A percentile compares a stretch with the other conserved stretches of the same genome.
phyloP scores from a whole-genome alignment of 2,113 vertebrate genomes.

The Mandrillus leucophaeus region DNA sequence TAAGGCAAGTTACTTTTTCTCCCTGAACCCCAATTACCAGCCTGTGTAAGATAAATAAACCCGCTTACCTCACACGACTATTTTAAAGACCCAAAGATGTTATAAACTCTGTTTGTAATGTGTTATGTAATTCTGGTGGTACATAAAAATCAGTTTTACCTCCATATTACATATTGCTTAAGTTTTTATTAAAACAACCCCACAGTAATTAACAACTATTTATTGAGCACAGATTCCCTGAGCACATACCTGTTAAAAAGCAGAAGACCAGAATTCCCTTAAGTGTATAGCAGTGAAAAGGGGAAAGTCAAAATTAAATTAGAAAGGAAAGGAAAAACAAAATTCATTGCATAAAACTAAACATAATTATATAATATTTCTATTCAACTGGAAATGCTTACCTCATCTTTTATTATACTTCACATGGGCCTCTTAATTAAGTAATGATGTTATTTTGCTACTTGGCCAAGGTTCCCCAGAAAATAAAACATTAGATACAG shows the following conservation, averaged over 20 bases:
- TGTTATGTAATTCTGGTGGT: not conserved
- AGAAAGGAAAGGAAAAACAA: not conserved
- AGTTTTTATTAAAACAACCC: conserved; percentile 37
- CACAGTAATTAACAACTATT: conserved; percentile 27
- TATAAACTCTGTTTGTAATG: not conserved
- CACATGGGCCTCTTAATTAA: conserved; percentile 17
- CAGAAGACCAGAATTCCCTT: not conserved
- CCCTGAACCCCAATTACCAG: not conserved
- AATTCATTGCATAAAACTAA: not conserved
- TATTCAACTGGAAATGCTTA: conserved; percentile 35
- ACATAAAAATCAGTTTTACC: conserved; percentile 22
- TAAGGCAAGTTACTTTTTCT: not conserved
- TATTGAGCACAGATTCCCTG: not conserved
- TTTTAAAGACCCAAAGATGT: conserved; percentile 1
- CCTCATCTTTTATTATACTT: conserved; percentile 25
- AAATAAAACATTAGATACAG: conserved; percentile 31
- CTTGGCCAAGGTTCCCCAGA: not conserved
- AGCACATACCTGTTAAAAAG: not conserved
- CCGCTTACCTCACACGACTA: not conserved
- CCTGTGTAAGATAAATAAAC: not conserved
- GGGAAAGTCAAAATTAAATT: not conserved
- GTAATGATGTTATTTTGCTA: not conserved
- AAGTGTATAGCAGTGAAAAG: not conserved
- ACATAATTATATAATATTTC: conserved; percentile 32
- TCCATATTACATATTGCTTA: not conserved